Percentiles rank a stretch among this genome's conserved stretches.
Conservation (phyloP, 2,888 invertebrate genomes). For the Leptinotarsa juncta region DNA sequence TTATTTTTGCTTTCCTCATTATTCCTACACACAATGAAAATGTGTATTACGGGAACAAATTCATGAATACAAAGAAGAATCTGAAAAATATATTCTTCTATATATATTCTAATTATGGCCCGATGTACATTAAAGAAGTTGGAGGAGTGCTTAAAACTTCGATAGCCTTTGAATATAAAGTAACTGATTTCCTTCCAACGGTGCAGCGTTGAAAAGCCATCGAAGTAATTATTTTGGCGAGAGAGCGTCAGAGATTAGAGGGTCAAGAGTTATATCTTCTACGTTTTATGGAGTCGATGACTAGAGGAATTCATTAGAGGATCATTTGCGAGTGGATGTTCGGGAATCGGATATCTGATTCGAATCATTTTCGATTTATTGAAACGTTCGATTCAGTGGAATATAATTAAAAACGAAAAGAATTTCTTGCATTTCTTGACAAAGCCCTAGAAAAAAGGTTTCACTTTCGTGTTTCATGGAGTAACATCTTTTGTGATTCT, state of each 20-base stretch:
- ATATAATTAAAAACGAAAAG: no score
- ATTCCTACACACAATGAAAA: neutral
- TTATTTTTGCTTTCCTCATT: no score
- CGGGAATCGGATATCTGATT: neutral
- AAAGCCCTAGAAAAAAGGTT: no score
- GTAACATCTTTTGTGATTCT: no score
- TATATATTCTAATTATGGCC: slow-evolving; percentile 41
- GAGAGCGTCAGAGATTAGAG: slow-evolving; percentile 17
- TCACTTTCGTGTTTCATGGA: no score
- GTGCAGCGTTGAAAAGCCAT: slow-evolving; percentile 33
- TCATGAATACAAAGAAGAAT: neutral
- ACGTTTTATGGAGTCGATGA: slow-evolving; percentile 13
- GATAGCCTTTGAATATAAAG: slow-evolving; percentile 58
- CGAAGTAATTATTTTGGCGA: slow-evolving; percentile 37
- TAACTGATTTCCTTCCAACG: slow-evolving; percentile 53
- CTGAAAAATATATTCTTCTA: slow-evolving; percentile 29
- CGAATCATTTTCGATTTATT: no score
- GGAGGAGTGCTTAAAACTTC: slow-evolving; percentile 54
- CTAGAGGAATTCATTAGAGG: neutral
- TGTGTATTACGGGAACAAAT: neutral
- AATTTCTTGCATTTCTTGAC: no score
- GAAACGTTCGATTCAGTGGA: no score
- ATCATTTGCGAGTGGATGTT: neutral
- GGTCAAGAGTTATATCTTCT: slow-evolving; percentile 11
- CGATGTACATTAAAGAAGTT: slow-evolving; percentile 46